These are phyloP conservation scores for Coelopa pilipes DNA, from an alignment of 2,888 invertebrate genomes.

Conservation along the genomic window DNA sequence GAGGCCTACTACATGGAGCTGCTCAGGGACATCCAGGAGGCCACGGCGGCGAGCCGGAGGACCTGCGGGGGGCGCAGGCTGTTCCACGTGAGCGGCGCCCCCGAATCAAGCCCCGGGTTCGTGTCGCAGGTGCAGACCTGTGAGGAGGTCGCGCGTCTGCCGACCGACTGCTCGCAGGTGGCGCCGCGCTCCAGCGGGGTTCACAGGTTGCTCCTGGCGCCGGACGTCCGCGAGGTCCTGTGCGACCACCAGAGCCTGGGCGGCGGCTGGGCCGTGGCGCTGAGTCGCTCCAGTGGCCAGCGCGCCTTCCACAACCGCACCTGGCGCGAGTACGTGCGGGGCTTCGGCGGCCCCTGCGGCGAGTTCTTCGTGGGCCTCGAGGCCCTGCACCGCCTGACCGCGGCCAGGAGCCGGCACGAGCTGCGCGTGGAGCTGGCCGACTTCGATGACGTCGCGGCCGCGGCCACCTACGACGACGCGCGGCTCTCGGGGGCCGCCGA, in stretches of 20 bases:
- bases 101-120: neutral
- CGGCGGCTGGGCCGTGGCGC: constrained; percentile 6
- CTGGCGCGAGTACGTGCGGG: neutral
- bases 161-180: neutral
- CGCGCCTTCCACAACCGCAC: neutral
- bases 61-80: too few relatives aligned
- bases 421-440: neutral
- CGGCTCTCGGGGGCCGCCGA: neutral
- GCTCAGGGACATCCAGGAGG: too few relatives aligned
- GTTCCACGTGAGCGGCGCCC: too few relatives aligned
- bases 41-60: too few relatives aligned
- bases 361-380: neutral
- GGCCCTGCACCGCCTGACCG: neutral
- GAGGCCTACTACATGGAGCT: too few relatives aligned
- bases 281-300: neutral
- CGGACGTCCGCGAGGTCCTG: neutral
- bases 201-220: neutral
- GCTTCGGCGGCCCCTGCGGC: neutral
- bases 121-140: neutral
- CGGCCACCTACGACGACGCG: neutral
- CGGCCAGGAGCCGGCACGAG: too few relatives aligned
- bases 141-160: neutral
- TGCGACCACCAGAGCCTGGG: neutral
- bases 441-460: neutral
- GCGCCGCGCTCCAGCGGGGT: neutral